Evolutionary conservation across 2,888 invertebrate genomes (phyloP), one percentile per base, ranked within the genome.

Genomic region (Drosophila monieri): DNA sequence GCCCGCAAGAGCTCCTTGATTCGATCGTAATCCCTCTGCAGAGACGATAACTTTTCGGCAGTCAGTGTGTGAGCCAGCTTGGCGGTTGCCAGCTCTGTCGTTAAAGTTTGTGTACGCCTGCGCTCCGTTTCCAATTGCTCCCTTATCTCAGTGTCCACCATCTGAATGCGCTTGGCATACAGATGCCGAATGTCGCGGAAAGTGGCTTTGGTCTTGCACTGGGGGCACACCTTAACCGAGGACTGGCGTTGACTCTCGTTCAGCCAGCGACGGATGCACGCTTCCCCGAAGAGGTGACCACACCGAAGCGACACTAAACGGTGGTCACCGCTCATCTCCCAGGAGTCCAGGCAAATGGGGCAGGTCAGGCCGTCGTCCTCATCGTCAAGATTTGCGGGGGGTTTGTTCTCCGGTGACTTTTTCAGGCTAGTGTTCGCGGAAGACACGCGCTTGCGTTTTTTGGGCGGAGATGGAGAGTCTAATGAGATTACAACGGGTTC

Each of bases 281-380:
- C 93, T 0, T 94, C 92, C 0, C 99, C 99, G 91, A 98, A 99
- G 6, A 98, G 91, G 92, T 99, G 99, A 0, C 99, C 99, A 91
- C 99, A 99, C 87, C 95, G 95, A 8, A 99, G 92, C 0, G 97
- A 95, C n/a, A 95, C 95, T 2, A 98, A 92, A 55, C 98, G 93
- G 90, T 99, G 99, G 0, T 94, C 94, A 0, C 98, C 98, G 0
- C 95, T 94, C 89, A 95, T 97, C 3, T 95, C 96, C 97, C 97
- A 98, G 2, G 93, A 92, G 58, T 98, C 98, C 73, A 97, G 93
- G 89, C 98, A 98, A 74, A 98, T 98, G 0, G 97, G 94, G 81
- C 98, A 98, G 0, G 93, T 93, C 84, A 94, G 93, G 0, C 95
- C 95, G 51, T 95, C 95, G 46, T 94, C 94, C 2, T 94, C 94